These are phyloP conservation scores for Tetrax tetrax DNA, from an alignment of 2,113 vertebrate genomes.

Conservation along the genomic window DNA sequence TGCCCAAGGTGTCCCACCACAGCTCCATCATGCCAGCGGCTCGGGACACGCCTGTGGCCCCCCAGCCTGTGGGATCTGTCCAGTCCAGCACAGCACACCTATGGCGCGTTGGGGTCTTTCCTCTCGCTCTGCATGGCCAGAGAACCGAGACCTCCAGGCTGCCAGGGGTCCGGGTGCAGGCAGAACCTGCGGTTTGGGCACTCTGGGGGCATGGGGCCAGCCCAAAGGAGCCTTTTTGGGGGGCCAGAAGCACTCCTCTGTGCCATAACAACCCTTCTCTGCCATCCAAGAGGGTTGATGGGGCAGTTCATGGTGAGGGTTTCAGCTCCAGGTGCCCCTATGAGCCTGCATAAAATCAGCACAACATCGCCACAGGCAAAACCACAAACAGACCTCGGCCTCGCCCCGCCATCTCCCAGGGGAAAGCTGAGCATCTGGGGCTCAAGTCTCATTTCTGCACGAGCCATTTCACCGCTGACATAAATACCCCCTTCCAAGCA, in stretches of 20 bases:
- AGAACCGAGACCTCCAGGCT: background rate
- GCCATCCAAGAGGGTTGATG: rapidly evolving
- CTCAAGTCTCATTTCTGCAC: background rate
- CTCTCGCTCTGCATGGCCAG: background rate
- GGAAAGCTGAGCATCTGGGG: background rate
- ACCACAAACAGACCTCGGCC: background rate
- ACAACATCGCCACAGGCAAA: rapidly evolving
- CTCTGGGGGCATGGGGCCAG: background rate
- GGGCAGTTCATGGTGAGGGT: background rate
- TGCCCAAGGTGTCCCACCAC: background rate
- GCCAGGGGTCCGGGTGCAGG: background rate
- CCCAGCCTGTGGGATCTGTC: background rate
- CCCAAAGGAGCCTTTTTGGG: background rate
- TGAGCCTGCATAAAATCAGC: rapidly evolving
- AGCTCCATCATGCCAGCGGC: background rate
- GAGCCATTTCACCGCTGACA: background rate
- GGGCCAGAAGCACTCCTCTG: background rate
- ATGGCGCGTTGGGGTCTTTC: rapidly evolving
- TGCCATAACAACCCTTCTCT: background rate
- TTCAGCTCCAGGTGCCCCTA: background rate
- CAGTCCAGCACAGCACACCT: background rate
- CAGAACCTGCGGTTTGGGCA: background rate
- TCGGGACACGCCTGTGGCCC: background rate
- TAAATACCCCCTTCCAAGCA: background rate
- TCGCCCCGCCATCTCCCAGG: background rate